phyloP scores from a whole-genome alignment of 2,888 invertebrate genomes.

The Mimumesa dahlbomi region DNA sequence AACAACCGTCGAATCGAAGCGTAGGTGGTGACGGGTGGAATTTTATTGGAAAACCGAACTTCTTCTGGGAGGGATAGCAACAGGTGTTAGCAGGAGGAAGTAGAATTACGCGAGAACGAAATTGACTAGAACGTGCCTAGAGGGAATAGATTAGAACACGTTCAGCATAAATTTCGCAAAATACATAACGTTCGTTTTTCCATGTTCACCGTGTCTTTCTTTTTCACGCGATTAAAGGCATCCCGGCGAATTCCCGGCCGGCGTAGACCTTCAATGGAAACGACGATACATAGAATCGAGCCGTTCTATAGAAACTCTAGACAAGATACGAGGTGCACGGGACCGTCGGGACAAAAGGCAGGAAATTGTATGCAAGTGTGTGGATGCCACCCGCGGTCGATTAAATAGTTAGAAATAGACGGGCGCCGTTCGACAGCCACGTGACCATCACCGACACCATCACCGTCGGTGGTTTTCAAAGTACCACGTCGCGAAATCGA shows the following conservation, averaged over 20 bases:
- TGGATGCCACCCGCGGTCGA: neutral
- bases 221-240: too few relatives aligned
- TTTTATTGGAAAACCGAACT: conserved; percentile 53
- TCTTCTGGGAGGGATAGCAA: conserved; percentile 50
- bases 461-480: neutral
- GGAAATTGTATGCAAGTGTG: conserved; percentile 29
- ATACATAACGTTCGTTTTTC: too few relatives aligned
- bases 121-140: conserved; percentile 18
- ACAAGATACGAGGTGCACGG: conserved; percentile 10
- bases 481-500: neutral
- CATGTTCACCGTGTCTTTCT: too few relatives aligned
- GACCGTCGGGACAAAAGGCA: conserved; percentile 23
- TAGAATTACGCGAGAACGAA: conserved; percentile 42
- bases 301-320: neutral
- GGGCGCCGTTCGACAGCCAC: neutral
- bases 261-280: neutral
- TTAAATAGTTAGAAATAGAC: neutral
- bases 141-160: conserved; percentile 12
- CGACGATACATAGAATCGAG: neutral
- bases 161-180: neutral
- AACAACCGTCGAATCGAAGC: conserved; percentile 18
- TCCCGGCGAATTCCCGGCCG: too few relatives aligned
- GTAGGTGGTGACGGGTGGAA: conserved; percentile 38
- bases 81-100: conserved; percentile 48
- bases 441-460: neutral